Evolutionary conservation across 1,140 invertebrate genomes (phyloP).

Genomic region (Anadara kagoshimensis): DNA sequence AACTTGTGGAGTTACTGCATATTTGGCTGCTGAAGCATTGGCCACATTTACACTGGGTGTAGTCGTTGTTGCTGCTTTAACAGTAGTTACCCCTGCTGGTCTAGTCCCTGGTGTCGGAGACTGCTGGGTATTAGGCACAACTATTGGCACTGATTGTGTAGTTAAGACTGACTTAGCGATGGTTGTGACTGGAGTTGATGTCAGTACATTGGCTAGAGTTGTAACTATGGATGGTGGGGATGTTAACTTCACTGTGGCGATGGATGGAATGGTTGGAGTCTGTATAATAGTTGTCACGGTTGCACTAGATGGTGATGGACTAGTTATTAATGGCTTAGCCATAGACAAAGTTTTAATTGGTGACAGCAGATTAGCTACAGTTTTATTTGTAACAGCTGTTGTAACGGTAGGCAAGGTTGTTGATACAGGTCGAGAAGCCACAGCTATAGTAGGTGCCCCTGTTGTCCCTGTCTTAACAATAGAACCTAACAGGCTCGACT

Average conservation of each 20-base stretch:
- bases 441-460: constrained; percentile 3
- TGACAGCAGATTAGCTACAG: neutral
- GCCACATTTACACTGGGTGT: constrained; percentile 32
- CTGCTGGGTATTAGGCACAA: constrained; percentile 3
- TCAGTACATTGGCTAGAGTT: neutral
- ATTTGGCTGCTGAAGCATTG: constrained; percentile 47
- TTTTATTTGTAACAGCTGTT: neutral
- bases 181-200: neutral
- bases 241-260: too few relatives aligned
- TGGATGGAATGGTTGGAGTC: too few relatives aligned
- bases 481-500: neutral
- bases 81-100: constrained; percentile 37
- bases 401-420: neutral
- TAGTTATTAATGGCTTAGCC: neutral
- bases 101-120: constrained; percentile 14
- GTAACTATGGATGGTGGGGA: neutral
- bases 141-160: neutral
- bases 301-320: too few relatives aligned
- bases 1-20: constrained; percentile 71
- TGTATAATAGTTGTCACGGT: too few relatives aligned
- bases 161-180: neutral
- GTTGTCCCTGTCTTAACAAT: constrained; percentile 7
- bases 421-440: neutral
- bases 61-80: constrained; percentile 53
- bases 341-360: constrained; percentile 12